These are phyloP conservation scores for Malaclemys terrapin DNA, from an alignment of 2,113 vertebrate species.

Conservation along the genomic window DNA sequence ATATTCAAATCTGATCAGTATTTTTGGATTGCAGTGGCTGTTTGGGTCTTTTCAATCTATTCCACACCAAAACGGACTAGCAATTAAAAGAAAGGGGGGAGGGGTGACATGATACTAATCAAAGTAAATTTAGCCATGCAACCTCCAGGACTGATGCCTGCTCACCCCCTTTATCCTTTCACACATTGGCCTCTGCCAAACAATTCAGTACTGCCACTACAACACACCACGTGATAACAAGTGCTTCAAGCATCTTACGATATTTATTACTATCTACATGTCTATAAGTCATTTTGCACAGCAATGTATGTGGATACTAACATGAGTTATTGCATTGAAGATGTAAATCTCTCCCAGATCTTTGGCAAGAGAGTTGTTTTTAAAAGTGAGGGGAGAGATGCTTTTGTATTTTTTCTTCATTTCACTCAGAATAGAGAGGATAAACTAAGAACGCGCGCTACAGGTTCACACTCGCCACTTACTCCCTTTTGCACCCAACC, in stretches of 20 bases:
- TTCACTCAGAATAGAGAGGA: neutral
- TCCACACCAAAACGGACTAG: neutral
- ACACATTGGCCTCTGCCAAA: conserved; percentile 60
- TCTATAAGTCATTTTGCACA: conserved; percentile 54
- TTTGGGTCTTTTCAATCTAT: neutral
- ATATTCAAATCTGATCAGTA: neutral
- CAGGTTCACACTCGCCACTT: neutral
- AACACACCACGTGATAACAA: neutral
- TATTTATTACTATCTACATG: conserved; percentile 67
- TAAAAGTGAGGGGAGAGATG: neutral
- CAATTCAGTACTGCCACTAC: conserved; percentile 57
- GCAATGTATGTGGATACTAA: conserved; percentile 41
- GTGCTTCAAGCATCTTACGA: conserved; percentile 62
- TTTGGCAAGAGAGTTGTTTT: conserved; percentile 12
- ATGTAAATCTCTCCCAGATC: conserved; percentile 18
- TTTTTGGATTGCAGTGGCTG: neutral
- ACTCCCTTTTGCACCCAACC: neutral
- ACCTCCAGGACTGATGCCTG: conserved; percentile 38
- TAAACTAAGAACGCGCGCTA: neutral
- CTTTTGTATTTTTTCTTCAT: neutral
- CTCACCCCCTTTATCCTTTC: conserved; percentile 39
- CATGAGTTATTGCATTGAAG: conserved; percentile 8
- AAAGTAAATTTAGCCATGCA: neutral
- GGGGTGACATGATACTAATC: neutral
- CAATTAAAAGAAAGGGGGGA: neutral